Evolutionary conservation across 2,797 vertebrate genomes (phyloP).

Genomic region (Phrynocephalus vlangalii): DNA sequence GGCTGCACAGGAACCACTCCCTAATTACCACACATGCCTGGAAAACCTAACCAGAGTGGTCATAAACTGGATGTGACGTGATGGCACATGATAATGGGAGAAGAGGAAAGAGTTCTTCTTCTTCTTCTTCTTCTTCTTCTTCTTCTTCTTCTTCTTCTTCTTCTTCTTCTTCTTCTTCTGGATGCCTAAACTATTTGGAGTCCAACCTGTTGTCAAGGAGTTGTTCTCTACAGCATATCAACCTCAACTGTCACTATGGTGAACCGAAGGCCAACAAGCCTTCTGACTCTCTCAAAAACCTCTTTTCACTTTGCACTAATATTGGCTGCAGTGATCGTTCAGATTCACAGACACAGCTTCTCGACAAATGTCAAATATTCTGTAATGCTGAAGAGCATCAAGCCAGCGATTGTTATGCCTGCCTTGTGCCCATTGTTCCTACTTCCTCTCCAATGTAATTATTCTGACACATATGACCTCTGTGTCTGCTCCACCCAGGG

Average conservation of each 20-base stretch:
- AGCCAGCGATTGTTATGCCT: conserved; percentile 53
- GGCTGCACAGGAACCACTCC: too few species aligned
- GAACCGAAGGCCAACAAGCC: conserved; percentile 27
- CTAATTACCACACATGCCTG: too few species aligned
- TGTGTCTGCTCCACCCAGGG: conserved; percentile 64
- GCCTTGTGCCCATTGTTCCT: conserved; percentile 59
- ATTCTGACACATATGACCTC: conserved; percentile 71
- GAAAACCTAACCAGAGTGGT: too few species aligned
- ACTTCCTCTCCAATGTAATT: conserved; percentile 75
- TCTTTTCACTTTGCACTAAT: conserved; percentile 48
- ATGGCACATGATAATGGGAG: too few species aligned
- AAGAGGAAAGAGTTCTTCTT: background rate
- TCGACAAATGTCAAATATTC: conserved; percentile 60
- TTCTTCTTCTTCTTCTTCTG: too few species aligned
- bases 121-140: too few species aligned
- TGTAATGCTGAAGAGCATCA: conserved; percentile 61
- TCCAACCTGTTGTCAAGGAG: background rate
- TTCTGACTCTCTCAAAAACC: conserved; percentile 38
- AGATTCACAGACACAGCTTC: conserved; percentile 43
- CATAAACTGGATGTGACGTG: too few species aligned
- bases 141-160: too few species aligned
- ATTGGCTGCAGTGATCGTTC: conserved; percentile 37
- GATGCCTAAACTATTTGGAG: background rate
- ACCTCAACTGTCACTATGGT: background rate
- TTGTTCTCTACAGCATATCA: background rate